Evolutionary conservation across 1,140 invertebrate genomes (phyloP).

Genomic region (Triops longicaudatus): DNA sequence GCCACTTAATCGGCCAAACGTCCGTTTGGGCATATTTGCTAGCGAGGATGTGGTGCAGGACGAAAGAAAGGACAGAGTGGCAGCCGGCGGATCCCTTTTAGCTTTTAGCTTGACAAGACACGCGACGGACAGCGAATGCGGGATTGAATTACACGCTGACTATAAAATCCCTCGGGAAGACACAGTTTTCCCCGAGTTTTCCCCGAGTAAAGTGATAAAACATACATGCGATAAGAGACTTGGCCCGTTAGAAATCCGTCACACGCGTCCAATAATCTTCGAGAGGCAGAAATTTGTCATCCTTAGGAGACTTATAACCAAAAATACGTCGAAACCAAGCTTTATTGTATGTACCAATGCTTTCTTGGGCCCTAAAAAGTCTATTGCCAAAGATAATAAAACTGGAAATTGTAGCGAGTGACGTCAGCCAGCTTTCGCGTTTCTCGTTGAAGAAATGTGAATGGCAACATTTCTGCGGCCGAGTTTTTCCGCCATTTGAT

Average conservation of each 20-base stretch:
- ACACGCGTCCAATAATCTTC: background rate
- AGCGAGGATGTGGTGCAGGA: background rate
- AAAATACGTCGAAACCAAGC: too few species aligned
- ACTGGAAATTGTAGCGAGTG: too few species aligned
- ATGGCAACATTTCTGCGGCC: too few species aligned
- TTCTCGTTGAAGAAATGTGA: too few species aligned
- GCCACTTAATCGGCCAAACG: background rate
- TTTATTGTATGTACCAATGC: too few species aligned
- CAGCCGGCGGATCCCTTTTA: background rate
- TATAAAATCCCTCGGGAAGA: background rate
- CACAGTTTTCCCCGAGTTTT: background rate
- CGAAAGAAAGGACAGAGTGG: background rate
- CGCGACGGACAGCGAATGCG: background rate
- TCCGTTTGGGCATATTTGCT: background rate
- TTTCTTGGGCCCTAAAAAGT: too few species aligned
- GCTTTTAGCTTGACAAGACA: slow-evolving; percentile 8
- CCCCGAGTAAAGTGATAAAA: background rate
- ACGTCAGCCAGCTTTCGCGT: too few species aligned
- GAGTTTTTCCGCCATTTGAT: too few species aligned
- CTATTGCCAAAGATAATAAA: too few species aligned
- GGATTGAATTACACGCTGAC: slow-evolving; percentile 5
- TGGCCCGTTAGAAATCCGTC: background rate
- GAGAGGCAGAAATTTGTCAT: too few species aligned
- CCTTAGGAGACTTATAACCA: too few species aligned
- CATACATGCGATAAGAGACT: background rate